Base-by-base conservation (phyloP, 2,113 vertebrate species). In the Plecotus auritus region DNA sequence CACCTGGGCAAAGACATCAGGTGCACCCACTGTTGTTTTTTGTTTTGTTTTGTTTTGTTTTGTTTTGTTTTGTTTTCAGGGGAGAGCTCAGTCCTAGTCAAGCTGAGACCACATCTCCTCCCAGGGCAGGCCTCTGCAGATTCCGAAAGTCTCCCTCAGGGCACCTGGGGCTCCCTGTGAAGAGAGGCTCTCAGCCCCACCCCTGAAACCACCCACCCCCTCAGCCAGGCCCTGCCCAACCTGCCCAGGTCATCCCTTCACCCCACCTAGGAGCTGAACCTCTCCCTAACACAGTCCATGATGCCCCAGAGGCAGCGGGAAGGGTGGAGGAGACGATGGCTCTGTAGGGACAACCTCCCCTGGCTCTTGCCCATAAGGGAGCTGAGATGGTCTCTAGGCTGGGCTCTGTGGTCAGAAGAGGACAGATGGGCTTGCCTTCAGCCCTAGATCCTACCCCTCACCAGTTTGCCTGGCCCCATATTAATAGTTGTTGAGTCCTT, bases 191-290 rank as follows among this genome's bases (percentile, higher is more conserved):
- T 95, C 45, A 88, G 92, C 92, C 78, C 90, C 91, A 87, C 86
- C 97, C 93, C 82, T 94, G 96, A 97, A 97, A 96, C 97, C 88
- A 96, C 92, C 89, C 93, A 91, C 88, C 95, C 83, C 74, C 94
- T 94, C 95, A 96, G 56, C 78, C 45, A 93, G 82, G 93, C 78
- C 93, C 96, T 92, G 91, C 81, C 91, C 72, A 88, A 93, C 51
- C 74, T 10, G 8, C 73, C 85, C 77, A 69, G 90, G 88, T 90
- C 89, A 90, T 37, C 54, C 54, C 91, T 83, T 59, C 66, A 81
- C 59, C 61, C 74, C 30, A 59, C 64, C 64, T 66, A 3, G 18
- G 70, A 85, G 59, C 18, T 26, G 64, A 91, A 77, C 72, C 93
- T 66, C 89, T 87, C 73, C 93, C 77, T 82, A 54, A 59, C 78